Evolutionary conservation across 2,797 vertebrate genomes (phyloP).

Genomic region (Ctenosaura bakeri): DNA sequence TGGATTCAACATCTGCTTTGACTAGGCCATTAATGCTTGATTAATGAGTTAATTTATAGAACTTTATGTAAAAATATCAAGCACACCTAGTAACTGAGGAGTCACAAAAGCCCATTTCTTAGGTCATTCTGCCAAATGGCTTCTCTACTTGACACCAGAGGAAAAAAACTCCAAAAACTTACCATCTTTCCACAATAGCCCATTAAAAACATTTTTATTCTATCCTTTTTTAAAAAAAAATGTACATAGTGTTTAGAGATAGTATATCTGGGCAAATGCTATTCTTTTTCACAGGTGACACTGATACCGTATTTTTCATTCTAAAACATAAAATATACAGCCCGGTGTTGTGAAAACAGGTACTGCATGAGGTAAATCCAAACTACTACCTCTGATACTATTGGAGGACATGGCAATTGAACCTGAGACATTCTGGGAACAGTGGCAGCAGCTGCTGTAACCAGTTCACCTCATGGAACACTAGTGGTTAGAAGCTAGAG

Average conservation of each 20-base stretch:
- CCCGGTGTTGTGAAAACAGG: background rate
- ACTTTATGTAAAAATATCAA: slow-evolving; percentile 48
- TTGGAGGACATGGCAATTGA: background rate
- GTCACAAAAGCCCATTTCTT: slow-evolving; percentile 18
- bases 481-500: too few species aligned
- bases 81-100: slow-evolving; percentile 41
- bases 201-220: background rate
- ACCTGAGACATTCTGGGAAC: background rate
- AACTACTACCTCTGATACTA: background rate
- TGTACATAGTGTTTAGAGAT: too few species aligned
- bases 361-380: background rate
- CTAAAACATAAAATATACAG: background rate
- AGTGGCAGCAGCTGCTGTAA: background rate
- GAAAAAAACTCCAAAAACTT: background rate
- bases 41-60: slow-evolving; percentile 68
- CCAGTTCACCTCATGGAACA: background rate
- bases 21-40: slow-evolving; percentile 68
- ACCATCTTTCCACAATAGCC: background rate
- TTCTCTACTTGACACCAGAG: background rate
- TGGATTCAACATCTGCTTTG: slow-evolving; percentile 73
- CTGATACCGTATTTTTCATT: background rate
- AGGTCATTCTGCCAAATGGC: slow-evolving; percentile 1
- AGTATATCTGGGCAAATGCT: too few species aligned
- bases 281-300: too few species aligned
- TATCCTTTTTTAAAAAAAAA: too few species aligned